A percentile compares a stretch with the other conserved stretches of the same genome.
These are phyloP conservation scores for Blastomussa wellsi DNA, from an alignment of 92 coral and sea anemone genomes.

Conservation along the genomic window DNA sequence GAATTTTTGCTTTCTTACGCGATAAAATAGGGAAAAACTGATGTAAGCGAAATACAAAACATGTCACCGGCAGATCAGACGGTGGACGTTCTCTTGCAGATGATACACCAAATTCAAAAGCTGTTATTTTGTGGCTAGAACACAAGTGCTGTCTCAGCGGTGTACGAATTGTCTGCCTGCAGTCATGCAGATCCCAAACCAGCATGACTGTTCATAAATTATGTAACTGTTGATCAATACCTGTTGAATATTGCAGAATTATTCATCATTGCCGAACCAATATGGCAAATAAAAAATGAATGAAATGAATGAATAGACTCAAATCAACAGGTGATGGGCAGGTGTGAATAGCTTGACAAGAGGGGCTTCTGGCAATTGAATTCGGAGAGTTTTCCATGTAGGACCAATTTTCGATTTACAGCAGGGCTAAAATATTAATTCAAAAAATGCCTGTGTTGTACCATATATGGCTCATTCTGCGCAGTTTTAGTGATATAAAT, in stretches of 20 bases:
- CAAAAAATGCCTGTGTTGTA: neutral
- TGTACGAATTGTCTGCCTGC: slow-evolving; percentile 26
- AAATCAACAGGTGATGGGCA: slow-evolving; percentile 43
- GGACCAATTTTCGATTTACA: neutral
- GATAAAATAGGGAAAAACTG: neutral
- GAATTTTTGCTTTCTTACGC: neutral
- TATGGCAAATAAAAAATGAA: too few species aligned
- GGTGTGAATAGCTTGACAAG: slow-evolving; percentile 10
- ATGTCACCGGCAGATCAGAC: neutral
- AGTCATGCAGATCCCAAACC: slow-evolving; percentile 3
- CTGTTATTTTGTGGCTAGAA: neutral
- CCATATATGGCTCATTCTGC: neutral
- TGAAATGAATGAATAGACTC: too few species aligned
- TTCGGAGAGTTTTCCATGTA: neutral
- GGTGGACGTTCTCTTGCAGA: neutral
- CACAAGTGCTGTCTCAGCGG: slow-evolving; percentile 26
- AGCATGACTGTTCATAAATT: slow-evolving; percentile 30
- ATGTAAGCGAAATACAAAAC: neutral
- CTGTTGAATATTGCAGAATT: slow-evolving; percentile 36
- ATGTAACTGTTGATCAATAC: slow-evolving; percentile 35
- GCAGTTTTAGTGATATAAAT: neutral
- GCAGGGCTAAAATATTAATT: neutral
- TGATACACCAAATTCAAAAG: neutral
- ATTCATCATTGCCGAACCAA: slow-evolving; percentile 35
- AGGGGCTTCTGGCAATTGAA: slow-evolving; percentile 23